Evolutionary conservation across 35 echinoderm and acorn worm genomes (phyloP).

Genomic region (Ophioderma brevispina): DNA sequence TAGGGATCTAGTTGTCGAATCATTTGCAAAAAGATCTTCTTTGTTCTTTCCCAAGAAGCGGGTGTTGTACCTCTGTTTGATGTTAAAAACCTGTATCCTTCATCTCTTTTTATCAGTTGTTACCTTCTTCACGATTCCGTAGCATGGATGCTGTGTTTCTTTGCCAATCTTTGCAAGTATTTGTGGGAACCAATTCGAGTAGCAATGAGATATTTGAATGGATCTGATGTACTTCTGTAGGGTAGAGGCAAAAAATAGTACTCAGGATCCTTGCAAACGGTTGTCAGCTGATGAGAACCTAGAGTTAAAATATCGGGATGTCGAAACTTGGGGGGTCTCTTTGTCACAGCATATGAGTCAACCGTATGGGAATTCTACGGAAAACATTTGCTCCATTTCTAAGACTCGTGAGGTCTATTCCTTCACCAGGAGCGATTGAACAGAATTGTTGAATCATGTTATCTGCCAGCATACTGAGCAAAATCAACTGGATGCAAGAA

Average conservation of each 20-base stretch:
- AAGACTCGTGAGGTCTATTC: not conserved
- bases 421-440: not conserved
- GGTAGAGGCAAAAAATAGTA: constrained; percentile 62
- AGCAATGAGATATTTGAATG: constrained; percentile 39
- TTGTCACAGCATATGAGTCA: constrained; percentile 7
- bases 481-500: not conserved
- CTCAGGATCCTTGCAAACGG: constrained; percentile 29
- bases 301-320: constrained; percentile 28
- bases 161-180: not conserved
- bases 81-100: constrained; percentile 42
- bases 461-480: not conserved
- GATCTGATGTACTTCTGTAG: constrained; percentile 45
- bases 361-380: not conserved
- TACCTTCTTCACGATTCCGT: not conserved
- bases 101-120: not conserved
- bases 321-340: not conserved
- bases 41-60: constrained; percentile 27
- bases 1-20: constrained; percentile 27
- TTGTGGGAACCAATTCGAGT: constrained; percentile 43
- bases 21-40: constrained; percentile 29
- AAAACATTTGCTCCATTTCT: not conserved
- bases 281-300: constrained; percentile 34
- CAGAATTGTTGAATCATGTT: not conserved
- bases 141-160: constrained; percentile 28
- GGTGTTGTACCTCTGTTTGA: constrained; percentile 1